Conservation (phyloP, 1,140 invertebrate genomes). For the Phocides pigmalion region DNA sequence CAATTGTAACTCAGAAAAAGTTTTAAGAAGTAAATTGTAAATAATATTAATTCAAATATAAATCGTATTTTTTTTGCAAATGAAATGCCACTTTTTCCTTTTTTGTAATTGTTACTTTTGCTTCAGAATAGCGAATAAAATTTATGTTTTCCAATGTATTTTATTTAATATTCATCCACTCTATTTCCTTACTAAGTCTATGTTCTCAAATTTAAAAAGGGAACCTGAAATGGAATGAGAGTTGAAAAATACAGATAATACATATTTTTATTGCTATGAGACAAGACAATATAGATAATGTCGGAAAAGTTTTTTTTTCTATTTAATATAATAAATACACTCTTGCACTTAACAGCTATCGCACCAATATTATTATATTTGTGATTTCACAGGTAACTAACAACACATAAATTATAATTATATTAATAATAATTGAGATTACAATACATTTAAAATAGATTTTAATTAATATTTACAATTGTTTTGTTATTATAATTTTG, state of each 20-base stretch:
- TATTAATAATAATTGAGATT: slow-evolving; percentile 60
- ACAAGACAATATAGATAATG: neutral
- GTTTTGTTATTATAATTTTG: slow-evolving; percentile 58
- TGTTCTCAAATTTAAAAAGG: neutral
- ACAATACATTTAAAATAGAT: slow-evolving; percentile 59
- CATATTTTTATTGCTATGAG: too few relatives aligned
- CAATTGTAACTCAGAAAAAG: too few relatives aligned
- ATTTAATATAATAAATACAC: slow-evolving; percentile 42
- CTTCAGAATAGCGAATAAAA: too few relatives aligned
- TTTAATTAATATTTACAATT: slow-evolving; percentile 64
- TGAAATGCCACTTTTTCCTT: too few relatives aligned
- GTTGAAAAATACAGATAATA: too few relatives aligned
- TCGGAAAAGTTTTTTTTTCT: neutral
- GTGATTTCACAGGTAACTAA: slow-evolving; percentile 75
- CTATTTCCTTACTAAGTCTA: slow-evolving; percentile 13
- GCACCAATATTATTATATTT: slow-evolving; percentile 66
- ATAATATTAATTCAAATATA: too few relatives aligned
- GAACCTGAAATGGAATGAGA: too few relatives aligned
- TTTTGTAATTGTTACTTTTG: too few relatives aligned
- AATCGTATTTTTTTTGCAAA: too few relatives aligned
- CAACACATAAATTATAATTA: slow-evolving; percentile 61
- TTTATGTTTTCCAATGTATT: too few relatives aligned
- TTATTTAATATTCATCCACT: neutral
- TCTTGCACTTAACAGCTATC: slow-evolving; percentile 50
- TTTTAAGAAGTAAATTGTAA: too few relatives aligned